Conservation (phyloP, 2,113 vertebrate species). For the Gorsachius goisagi region DNA sequence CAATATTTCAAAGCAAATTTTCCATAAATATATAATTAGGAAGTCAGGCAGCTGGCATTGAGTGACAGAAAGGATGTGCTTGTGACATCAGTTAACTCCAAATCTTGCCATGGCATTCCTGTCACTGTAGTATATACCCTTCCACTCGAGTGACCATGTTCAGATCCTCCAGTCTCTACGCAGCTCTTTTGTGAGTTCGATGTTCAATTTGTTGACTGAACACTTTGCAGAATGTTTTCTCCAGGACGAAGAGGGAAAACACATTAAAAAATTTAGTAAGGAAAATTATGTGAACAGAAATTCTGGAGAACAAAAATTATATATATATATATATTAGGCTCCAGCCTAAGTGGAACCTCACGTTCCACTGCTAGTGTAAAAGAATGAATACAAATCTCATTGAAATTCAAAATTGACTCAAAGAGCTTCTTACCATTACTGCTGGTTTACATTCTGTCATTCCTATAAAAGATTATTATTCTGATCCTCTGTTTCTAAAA, state of each 20-base stretch:
- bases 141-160: background rate
- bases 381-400: background rate
- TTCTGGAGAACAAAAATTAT: background rate
- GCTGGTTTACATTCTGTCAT: background rate
- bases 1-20: background rate
- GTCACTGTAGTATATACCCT: fast-evolving
- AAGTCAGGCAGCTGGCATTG: background rate
- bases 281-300: background rate
- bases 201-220: background rate
- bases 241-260: background rate
- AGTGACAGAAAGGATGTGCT: background rate
- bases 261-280: background rate
- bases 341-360: background rate
- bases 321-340: background rate
- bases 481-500: background rate
- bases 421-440: background rate
- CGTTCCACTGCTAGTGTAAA: background rate
- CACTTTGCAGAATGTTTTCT: background rate
- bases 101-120: background rate
- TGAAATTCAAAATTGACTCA: background rate
- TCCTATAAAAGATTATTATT: background rate
- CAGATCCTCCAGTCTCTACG: background rate
- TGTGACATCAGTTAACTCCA: background rate
- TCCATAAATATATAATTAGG: background rate
- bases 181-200: background rate